These are phyloP conservation scores for Parauchenoglanis punctatus DNA, from an alignment of 2,797 vertebrate species.

Conservation along the genomic window DNA sequence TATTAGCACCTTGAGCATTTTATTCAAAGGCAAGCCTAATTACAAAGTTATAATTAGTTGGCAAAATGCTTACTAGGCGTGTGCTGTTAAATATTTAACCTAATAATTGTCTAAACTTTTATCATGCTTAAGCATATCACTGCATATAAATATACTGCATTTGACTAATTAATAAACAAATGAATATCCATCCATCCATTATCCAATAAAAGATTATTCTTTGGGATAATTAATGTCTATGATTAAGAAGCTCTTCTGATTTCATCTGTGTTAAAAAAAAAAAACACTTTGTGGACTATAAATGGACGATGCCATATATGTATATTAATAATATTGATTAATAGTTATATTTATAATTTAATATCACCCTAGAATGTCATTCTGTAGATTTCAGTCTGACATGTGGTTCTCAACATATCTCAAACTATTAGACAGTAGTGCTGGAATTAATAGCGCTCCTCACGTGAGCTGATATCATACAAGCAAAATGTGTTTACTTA, in stretches of 20 bases:
- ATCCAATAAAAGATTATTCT: no score
- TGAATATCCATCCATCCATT: no score
- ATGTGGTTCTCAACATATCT: not conserved
- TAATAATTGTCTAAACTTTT: not conserved
- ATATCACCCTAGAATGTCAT: not conserved
- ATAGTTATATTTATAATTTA: not conserved
- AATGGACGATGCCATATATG: not conserved
- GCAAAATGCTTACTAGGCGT: not conserved
- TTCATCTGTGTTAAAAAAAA: no score
- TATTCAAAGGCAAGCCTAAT: not conserved
- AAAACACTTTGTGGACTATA: not conserved
- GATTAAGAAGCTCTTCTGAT: not conserved
- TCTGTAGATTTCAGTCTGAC: not conserved
- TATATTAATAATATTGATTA: not conserved
- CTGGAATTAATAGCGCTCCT: not conserved
- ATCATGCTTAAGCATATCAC: not conserved
- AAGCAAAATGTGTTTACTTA: not conserved
- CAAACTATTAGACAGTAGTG: not conserved
- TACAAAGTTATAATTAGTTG: not conserved
- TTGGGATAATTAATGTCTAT: no score
- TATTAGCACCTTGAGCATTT: not conserved
- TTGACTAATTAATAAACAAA: not conserved
- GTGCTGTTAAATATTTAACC: not conserved
- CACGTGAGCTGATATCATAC: not conserved
- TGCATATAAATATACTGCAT: not conserved